Evolutionary conservation across 1,140 invertebrate genomes (phyloP).

Genomic region (Drosophila baimaii): DNA sequence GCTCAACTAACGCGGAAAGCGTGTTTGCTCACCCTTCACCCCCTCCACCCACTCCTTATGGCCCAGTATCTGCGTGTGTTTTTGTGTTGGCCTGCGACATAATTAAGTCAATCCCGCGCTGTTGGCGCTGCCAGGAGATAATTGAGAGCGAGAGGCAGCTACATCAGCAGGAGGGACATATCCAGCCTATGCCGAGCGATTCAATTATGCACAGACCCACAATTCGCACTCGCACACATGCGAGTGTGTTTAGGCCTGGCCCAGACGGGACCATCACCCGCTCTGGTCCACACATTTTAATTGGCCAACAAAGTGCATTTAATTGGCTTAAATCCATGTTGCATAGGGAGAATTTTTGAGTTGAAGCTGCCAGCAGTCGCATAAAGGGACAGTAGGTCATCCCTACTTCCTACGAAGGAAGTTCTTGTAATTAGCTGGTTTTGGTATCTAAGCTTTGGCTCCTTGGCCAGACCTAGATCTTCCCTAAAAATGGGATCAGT

Average conservation of each 20-base stretch:
- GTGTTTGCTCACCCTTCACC: constrained; percentile 65
- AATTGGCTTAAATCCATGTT: constrained; percentile 66
- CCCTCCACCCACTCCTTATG: constrained; percentile 64
- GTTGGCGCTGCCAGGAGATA: constrained; percentile 77
- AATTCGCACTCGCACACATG: constrained; percentile 59
- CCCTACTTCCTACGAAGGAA: too few species aligned
- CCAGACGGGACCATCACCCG: constrained; percentile 8
- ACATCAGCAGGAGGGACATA: constrained; percentile 23
- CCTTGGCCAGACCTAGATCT: too few species aligned
- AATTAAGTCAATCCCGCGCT: constrained; percentile 78
- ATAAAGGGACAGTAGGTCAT: constrained; percentile 5
- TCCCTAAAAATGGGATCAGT: neutral
- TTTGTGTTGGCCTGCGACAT: constrained; percentile 60
- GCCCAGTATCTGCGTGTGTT: constrained; percentile 21
- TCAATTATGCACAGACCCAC: constrained; percentile 73
- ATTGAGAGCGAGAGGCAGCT: constrained; percentile 69
- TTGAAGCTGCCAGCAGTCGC: neutral
- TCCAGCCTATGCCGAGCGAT: constrained; percentile 62
- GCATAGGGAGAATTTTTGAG: constrained; percentile 27
- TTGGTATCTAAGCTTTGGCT: too few species aligned
- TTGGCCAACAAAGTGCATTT: constrained; percentile 77
- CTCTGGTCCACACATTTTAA: constrained; percentile 60
- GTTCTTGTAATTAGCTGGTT: too few species aligned
- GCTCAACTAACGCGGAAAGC: constrained; percentile 42
- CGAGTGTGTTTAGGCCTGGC: constrained; percentile 50